Conservation (phyloP, 2,888 invertebrate genomes). For the Eupithecia exiguata region DNA sequence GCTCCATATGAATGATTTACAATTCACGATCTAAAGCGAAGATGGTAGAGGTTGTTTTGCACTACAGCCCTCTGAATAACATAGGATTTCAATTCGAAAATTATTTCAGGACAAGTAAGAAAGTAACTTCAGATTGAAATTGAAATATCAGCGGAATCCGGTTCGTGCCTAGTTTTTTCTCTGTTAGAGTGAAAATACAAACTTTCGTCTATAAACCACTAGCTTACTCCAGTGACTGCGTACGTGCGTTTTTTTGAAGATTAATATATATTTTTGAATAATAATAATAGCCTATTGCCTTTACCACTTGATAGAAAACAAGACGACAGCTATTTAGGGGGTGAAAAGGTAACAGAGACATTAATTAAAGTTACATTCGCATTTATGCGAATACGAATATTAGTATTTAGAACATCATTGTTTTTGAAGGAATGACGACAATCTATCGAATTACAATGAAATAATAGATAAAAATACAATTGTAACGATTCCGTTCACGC, state of each 20-base stretch:
- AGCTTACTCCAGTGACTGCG: background rate
- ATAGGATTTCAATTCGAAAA: background rate
- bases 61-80: background rate
- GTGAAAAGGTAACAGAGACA: background rate
- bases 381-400: too few relatives aligned
- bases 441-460: too few relatives aligned
- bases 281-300: too few relatives aligned
- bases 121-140: background rate
- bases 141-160: background rate
- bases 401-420: too few relatives aligned
- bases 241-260: background rate
- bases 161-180: background rate
- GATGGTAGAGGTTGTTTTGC: background rate
- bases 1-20: slow-evolving; percentile 24
- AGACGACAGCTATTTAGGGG: too few relatives aligned
- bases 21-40: background rate
- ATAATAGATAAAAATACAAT: too few relatives aligned
- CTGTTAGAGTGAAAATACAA: background rate
- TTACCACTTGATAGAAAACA: too few relatives aligned
- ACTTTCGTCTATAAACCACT: background rate
- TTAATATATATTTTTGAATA: too few relatives aligned
- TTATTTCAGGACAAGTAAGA: background rate
- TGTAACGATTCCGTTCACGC: too few relatives aligned
- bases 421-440: too few relatives aligned
- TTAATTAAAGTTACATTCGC: too few relatives aligned